Evolutionary conservation across 2,113 vertebrate genomes (phyloP).

Genomic region (Crocuta crocuta): DNA sequence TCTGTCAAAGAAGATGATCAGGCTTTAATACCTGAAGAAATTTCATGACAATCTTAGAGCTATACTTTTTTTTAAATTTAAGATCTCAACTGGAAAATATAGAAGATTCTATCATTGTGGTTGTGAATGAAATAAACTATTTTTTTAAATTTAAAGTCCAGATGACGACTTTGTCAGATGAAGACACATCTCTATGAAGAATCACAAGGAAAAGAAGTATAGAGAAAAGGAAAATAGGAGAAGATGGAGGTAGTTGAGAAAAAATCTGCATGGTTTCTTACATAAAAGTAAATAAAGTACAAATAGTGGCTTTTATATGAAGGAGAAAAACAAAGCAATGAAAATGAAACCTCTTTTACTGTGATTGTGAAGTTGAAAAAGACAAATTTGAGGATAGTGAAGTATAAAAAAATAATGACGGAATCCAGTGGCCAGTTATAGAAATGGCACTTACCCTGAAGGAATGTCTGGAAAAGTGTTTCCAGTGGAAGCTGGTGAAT

Average conservation of each 20-base stretch:
- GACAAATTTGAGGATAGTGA: background rate
- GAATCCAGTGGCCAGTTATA: background rate
- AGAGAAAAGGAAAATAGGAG: background rate
- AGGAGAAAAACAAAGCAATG: background rate
- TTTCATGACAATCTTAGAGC: background rate
- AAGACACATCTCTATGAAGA: background rate
- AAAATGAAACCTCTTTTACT: background rate
- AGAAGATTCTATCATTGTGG: background rate
- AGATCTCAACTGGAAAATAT: background rate
- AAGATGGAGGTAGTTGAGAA: background rate
- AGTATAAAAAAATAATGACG: background rate
- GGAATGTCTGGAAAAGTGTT: conserved; percentile 73
- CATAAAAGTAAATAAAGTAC: background rate
- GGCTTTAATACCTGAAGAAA: background rate
- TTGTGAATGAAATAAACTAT: background rate
- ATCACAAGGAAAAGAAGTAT: background rate
- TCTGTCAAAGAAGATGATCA: background rate
- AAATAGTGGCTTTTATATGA: background rate
- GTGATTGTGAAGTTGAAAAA: conserved; percentile 16
- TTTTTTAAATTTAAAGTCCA: background rate
- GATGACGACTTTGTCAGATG: background rate
- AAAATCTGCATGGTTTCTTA: background rate
- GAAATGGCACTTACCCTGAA: conserved; percentile 53
- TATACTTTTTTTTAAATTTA: background rate
- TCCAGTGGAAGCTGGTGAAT: conserved; percentile 64